Evolutionary conservation across 2,888 invertebrate species (phyloP).

Genomic region (Eristalis intricaria): DNA sequence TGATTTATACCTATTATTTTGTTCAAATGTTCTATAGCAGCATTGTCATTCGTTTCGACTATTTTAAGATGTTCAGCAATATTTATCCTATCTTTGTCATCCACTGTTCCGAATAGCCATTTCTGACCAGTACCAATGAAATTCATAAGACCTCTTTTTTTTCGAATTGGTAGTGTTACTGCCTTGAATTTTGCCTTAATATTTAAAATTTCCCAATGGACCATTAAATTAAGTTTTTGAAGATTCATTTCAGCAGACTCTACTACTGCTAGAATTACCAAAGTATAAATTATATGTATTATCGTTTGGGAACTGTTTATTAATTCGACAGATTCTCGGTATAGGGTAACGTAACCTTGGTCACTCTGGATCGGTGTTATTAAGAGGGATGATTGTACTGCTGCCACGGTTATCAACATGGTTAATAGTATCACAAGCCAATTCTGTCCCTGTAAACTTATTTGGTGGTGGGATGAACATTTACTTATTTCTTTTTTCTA

Average conservation of each 20-base stretch:
- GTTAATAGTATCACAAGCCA: background rate
- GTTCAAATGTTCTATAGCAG: slow-evolving; percentile 17
- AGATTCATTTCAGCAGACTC: background rate
- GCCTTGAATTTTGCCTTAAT: slow-evolving; percentile 9
- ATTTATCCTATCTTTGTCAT: background rate
- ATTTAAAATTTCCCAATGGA: background rate
- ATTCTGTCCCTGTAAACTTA: background rate
- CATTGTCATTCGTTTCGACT: slow-evolving; percentile 1
- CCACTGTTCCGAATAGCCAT: background rate
- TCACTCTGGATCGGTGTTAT: background rate
- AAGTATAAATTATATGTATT: background rate
- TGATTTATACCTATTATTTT: slow-evolving; percentile 1
- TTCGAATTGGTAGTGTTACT: background rate
- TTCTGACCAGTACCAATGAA: background rate
- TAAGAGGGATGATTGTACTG: background rate
- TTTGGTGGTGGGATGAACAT: background rate
- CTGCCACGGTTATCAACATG: background rate
- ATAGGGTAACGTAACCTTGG: background rate
- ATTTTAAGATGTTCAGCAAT: slow-evolving; percentile 5
- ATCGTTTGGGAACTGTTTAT: background rate
- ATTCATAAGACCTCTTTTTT: background rate
- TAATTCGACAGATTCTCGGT: background rate
- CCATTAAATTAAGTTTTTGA: slow-evolving; percentile 1
- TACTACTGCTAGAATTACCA: background rate
- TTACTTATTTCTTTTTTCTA: background rate